Conservation (phyloP, 2,113 vertebrate species). For the Echinops telfairi region DNA sequence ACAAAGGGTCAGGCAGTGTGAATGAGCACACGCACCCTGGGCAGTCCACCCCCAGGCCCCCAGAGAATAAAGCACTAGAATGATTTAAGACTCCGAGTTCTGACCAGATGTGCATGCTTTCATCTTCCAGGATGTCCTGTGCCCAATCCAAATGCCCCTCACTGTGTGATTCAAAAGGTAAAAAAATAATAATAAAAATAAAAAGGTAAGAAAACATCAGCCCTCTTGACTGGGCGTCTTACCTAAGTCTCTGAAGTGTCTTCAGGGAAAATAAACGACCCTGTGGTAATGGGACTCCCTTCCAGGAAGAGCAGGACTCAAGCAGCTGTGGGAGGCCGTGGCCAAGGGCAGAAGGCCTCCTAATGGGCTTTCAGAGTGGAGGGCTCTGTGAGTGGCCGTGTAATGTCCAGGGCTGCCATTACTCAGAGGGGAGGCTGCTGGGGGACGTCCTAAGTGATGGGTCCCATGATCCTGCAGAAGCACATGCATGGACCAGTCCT, state of each 20-base stretch:
- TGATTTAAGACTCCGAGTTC: constrained; percentile 22
- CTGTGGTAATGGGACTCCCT: background rate
- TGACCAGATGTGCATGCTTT: constrained; percentile 14
- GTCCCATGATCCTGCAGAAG: background rate
- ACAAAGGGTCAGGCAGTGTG: constrained; percentile 74
- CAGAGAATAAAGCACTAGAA: background rate
- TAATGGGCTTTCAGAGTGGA: background rate
- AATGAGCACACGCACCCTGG: constrained; percentile 23
- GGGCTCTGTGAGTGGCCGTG: background rate
- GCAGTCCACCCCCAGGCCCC: background rate
- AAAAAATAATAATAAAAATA: background rate
- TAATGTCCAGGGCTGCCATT: background rate
- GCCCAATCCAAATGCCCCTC: constrained; percentile 9
- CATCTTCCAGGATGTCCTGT: constrained; percentile 42
- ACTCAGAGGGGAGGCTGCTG: background rate
- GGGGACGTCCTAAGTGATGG: background rate
- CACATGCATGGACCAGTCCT: background rate
- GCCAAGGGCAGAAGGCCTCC: background rate
- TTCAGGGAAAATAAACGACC: constrained; percentile 31
- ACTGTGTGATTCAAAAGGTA: constrained; percentile 5
- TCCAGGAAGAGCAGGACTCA: constrained; percentile 28
- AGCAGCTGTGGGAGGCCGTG: background rate
- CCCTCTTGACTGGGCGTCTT: background rate
- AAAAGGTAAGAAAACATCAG: background rate
- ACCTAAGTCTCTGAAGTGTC: constrained; percentile 29